These are phyloP conservation scores for Elachura formosa DNA, from an alignment of 2,113 vertebrate genomes.

Conservation along the genomic window DNA sequence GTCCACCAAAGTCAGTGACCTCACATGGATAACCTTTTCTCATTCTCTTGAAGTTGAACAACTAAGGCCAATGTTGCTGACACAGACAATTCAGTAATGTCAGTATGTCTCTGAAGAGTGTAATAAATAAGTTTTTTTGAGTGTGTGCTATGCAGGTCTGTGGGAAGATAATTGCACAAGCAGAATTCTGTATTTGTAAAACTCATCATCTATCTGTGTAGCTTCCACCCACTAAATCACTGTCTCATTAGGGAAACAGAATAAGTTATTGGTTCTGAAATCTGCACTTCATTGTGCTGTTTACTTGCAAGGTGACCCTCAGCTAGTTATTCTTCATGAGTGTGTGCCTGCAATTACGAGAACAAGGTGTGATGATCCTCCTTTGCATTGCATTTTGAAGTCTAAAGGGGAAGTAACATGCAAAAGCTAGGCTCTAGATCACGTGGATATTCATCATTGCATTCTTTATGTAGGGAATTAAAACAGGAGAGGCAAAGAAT, in stretches of 20 bases:
- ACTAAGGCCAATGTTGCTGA: not conserved
- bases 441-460: not conserved
- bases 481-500: not conserved
- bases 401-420: not conserved
- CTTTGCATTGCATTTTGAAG: not conserved
- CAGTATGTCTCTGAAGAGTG: not conserved
- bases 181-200: not conserved
- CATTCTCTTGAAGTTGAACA: not conserved
- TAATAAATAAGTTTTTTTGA: not conserved
- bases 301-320: not conserved
- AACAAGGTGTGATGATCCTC: not conserved
- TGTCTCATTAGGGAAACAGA: not conserved
- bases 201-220: rapidly evolving
- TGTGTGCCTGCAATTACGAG: not conserved
- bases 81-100: not conserved
- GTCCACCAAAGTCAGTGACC: not conserved
- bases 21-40: not conserved
- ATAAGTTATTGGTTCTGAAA: not conserved
- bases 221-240: not conserved
- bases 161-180: not conserved
- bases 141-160: not conserved
- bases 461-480: not conserved
- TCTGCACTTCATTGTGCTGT: not conserved
- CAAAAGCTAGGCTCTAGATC: not conserved
- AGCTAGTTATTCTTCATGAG: not conserved